These are phyloP conservation scores for Hetaerina americana DNA, from an alignment of 1,140 invertebrate species.

Conservation along the genomic window DNA sequence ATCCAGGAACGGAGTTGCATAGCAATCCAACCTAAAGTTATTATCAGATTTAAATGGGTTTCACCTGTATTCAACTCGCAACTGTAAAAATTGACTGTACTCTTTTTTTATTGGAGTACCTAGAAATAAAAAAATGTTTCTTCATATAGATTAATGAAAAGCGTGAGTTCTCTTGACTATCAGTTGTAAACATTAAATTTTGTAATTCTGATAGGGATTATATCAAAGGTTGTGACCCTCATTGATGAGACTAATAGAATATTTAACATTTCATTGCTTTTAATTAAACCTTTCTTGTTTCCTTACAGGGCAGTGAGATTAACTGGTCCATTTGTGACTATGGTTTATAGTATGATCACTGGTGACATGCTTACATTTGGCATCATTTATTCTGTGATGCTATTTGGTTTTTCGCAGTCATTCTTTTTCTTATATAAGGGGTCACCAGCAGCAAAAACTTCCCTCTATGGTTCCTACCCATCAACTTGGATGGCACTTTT, in stretches of 20 bases:
- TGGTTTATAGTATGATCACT: constrained; percentile 97
- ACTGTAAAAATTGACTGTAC: too few species aligned
- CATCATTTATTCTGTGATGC: constrained; percentile 87
- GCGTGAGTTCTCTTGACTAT: too few species aligned
- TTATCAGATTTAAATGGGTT: too few species aligned
- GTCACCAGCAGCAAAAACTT: constrained; percentile 62
- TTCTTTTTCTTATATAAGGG: constrained; percentile 96
- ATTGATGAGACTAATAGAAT: neutral
- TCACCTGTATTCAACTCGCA: too few species aligned
- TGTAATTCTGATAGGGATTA: neutral
- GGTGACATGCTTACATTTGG: constrained; percentile 96
- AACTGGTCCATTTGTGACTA: constrained; percentile 94
- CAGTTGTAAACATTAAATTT: neutral
- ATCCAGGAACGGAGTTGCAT: too few species aligned
- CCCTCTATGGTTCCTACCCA: constrained; percentile 69
- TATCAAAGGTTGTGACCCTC: neutral
- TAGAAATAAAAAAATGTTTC: too few species aligned
- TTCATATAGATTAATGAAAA: too few species aligned
- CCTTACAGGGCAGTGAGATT: constrained; percentile 75
- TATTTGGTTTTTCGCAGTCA: constrained; percentile 90
- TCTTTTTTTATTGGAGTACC: too few species aligned
- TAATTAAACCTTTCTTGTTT: constrained; percentile 8
- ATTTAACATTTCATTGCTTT: neutral
- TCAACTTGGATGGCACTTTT: constrained; percentile 96
- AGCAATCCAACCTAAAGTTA: too few species aligned